Evolutionary conservation across 2,113 vertebrate genomes (phyloP).

Genomic region (Rostratula benghalensis): DNA sequence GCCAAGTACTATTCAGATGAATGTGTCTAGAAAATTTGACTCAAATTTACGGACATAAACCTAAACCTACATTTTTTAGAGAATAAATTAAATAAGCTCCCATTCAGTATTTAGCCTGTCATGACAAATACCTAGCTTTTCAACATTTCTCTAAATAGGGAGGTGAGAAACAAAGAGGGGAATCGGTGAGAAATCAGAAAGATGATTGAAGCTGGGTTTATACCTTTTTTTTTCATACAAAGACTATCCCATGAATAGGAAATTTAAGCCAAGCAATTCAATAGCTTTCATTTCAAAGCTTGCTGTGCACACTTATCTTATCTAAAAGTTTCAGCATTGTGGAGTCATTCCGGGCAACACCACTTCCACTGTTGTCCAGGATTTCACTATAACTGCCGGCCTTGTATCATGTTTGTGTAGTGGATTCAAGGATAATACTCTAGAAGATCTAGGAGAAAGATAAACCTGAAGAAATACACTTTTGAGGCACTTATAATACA

Average conservation of each 20-base stretch:
- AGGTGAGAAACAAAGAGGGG: background rate
- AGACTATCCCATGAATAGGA: constrained; percentile 8
- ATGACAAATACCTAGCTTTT: background rate
- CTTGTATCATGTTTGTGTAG: background rate
- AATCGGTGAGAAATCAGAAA: background rate
- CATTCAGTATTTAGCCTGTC: background rate
- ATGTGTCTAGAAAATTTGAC: background rate
- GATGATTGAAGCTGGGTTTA: background rate
- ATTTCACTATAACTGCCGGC: constrained; percentile 1
- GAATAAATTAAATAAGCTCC: background rate
- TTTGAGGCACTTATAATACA: background rate
- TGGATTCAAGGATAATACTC: background rate
- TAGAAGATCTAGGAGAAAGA: constrained; percentile 1
- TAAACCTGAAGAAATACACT: constrained; percentile 16
- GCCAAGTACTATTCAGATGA: background rate
- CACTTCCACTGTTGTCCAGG: constrained; percentile 11
- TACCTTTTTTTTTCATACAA: background rate
- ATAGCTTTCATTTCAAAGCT: constrained; percentile 14
- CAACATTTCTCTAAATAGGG: background rate
- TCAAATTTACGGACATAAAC: background rate
- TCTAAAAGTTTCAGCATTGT: constrained; percentile 26
- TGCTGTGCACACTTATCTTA: background rate
- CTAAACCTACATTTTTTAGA: background rate
- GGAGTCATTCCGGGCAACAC: background rate
- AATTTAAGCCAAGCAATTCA: constrained; percentile 14